Evolutionary conservation across 1,140 invertebrate genomes (phyloP), one percentile per base, ranked within the genome.

Genomic region (Ylistrum balloti): DNA sequence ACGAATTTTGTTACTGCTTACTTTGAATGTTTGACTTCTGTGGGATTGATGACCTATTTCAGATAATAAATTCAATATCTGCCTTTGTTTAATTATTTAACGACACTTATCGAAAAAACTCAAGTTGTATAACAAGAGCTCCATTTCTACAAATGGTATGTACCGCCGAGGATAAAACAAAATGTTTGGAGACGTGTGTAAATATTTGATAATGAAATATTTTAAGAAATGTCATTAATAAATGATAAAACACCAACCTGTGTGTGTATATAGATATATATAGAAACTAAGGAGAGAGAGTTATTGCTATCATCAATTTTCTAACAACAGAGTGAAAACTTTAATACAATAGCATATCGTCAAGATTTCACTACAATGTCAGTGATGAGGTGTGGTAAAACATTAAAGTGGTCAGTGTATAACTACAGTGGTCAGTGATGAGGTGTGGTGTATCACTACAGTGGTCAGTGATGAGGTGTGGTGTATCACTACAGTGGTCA

Each of bases 1-100:
- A 74, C 28, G 17, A n/a, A 1, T 9, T 17, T 74, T 48, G 11
- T 17, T 74, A 74, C 56, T 28, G 56, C 22, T 74, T 74, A 74
- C 56, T 74, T 74, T 74, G 56, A 74, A 74, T 74, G 56, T 74
- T 74, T 74, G 56, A 74, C 56, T 74, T 74, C 2, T 28, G 28
- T 74, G 56, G 22, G 15, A 17, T 45, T 45, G 41, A 74, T 74
- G 56, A 74, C 56, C 56, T 28, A 28, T 74, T 28, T 74, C 0
- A 5, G n/a, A 28, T 28, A 74, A 74, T 17, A n/a, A 74, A 74
- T 74, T 5, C n/a, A 28, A 74, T 28, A n/a, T 74, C n/a, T n/a
- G 5, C 22, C 1, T 2, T n/a, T 28, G 22, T 74, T 74, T 74
- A 74, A 74, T 74, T 28, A 74, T 74, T 74, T 74, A 74, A 28